Base-by-base conservation (phyloP, 2,888 invertebrate genomes). In the Amaurobius ferox region DNA sequence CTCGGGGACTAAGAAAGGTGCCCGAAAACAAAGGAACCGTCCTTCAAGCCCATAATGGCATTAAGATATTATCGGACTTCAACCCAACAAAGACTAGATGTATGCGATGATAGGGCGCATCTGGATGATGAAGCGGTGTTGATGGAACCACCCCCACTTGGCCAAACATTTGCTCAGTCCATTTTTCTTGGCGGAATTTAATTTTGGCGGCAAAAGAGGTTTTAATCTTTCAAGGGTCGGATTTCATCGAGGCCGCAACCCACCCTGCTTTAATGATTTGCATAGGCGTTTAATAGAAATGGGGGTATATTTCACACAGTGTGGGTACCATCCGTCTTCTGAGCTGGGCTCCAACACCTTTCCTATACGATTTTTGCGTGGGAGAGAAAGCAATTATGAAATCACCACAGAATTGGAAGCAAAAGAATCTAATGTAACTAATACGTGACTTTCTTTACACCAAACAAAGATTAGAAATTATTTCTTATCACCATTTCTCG, bases 21-120 rank as follows among this genome's bases (percentile, higher is more conserved):
- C 67, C 67, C 61, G 32, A 39, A 77, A 55, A 83, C 77, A 77
- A 70, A 40, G 35, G 19, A n/a, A 32, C 7, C 26, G 66, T 32
- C 66, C 32, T 66, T 9, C 76, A 55, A 13, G 55, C 23, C 19
- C 70, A 62, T 76, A 81, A 76, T 81, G 44, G 48, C 72, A 83
- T 83, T 83, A 83, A 83, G 83, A 83, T 83, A 71, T 83, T 83
- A 83, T 83, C 83, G 19, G 55, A 11, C 55, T 55, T 55, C 55
- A 55, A 11, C 55, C 55, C 7, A 55, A 7, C 7, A 55, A 3
- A 23, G 16, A 55, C 23, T 19, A 55, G 55, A 55, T 55, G 23
- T 55, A 19, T 23, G 23, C 23, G 23, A 55, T 55, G 55, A 55
- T 55, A 55, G 11, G 16, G 16, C 23, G 5, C 2, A 44, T 44